phyloP scores from a whole-genome alignment of 2,888 invertebrate species.

The Calameuta idolon region DNA sequence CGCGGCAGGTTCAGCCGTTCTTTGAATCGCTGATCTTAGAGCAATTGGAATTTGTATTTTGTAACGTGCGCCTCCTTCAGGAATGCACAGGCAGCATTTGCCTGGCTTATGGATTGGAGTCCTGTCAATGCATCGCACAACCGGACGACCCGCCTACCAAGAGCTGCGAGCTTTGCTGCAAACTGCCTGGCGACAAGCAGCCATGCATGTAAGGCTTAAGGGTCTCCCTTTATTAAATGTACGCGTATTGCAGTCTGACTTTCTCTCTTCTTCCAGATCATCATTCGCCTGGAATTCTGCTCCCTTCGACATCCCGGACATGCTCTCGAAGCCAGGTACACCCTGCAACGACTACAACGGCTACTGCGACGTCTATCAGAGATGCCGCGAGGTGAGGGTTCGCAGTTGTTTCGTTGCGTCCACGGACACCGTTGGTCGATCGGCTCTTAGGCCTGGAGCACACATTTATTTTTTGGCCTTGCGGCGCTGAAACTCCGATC shows the following conservation, averaged over 20 bases:
- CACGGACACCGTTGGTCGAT: no score
- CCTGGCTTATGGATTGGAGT: constrained; percentile 91
- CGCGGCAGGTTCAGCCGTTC: neutral
- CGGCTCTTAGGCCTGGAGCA: no score
- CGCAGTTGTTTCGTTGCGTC: no score
- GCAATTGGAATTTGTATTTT: constrained; percentile 17
- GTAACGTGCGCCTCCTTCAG: constrained; percentile 63
- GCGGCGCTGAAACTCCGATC: no score
- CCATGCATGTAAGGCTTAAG: constrained; percentile 73
- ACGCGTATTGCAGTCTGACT: constrained; percentile 9
- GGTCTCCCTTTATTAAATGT: neutral
- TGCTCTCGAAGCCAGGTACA: constrained; percentile 91
- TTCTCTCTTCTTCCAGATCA: constrained; percentile 68
- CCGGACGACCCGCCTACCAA: constrained; percentile 82
- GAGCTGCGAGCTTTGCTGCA: constrained; percentile 92
- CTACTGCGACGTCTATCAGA: constrained; percentile 77
- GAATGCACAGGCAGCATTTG: constrained; percentile 97
- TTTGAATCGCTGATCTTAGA: neutral
- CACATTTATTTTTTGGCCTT: no score
- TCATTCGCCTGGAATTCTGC: constrained; percentile 89
- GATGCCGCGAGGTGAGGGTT: constrained; percentile 80
- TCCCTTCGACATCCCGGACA: constrained; percentile 90
- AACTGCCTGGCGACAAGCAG: constrained; percentile 81
- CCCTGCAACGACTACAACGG: constrained; percentile 93
- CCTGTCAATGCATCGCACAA: constrained; percentile 88